Evolutionary conservation across 2,888 invertebrate species (phyloP), one percentile per base, ranked within the genome.

Genomic region (Lamproptera curius): DNA sequence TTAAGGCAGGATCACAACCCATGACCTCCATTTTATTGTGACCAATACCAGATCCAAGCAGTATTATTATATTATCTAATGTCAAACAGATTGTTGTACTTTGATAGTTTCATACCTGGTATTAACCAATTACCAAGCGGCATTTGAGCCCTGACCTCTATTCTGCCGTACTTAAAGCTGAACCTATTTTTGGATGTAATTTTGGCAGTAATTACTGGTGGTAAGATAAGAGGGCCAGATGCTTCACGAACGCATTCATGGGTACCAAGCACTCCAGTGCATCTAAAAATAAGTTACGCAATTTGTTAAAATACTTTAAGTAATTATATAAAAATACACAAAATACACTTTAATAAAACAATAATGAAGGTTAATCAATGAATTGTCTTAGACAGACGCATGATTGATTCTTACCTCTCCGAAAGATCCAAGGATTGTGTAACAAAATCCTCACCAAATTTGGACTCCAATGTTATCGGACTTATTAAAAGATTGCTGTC

Each of bases 61-160:
- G n/a, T n/a, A n/a, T n/a, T n/a, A n/a, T n/a, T n/a, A n/a, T n/a
- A n/a, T n/a, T n/a, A n/a, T n/a, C n/a, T n/a, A n/a, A n/a, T n/a
- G n/a, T n/a, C n/a, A n/a, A n/a, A n/a, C n/a, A n/a, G n/a, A n/a
- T n/a, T n/a, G n/a, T n/a, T n/a, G n/a, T n/a, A n/a, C n/a, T n/a
- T n/a, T n/a, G n/a, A n/a, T n/a, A n/a, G 6, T 14, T 15, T n/a
- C 63, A 82, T 80, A 94, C 95, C 87, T 42, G 95, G 94, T 62
- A 93, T 89, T 13, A 95, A 77, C 95, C 95, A 95, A 69, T 94
- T 92, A 0, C 95, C 95, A 36, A 85, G 80, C 0, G 95, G 94
- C 57, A 95, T 73, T 65, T 90, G 92, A 0, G 95, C 95, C 0
- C 91, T 85, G 34, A 95, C 82, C 67, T 94, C 92, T 5, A 95